A percentile compares a stretch with the other conserved stretches of the same genome.
Conservation (phyloP, 2,113 vertebrate species). For the Miniopterus natalensis region DNA sequence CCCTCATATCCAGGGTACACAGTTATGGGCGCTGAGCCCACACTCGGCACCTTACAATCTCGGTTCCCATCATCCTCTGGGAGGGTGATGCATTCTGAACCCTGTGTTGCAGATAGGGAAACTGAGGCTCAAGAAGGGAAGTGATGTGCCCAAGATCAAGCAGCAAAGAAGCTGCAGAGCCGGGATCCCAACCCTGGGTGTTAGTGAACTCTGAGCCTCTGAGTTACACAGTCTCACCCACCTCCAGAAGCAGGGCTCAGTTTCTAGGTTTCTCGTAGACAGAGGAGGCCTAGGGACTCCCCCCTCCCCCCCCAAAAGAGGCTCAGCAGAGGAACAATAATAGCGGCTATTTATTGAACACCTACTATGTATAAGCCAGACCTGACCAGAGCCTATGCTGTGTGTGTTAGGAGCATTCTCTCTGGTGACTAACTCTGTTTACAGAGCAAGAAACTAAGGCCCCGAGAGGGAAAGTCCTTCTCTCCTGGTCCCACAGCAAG, state of each 20-base stretch:
- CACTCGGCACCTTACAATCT: background rate
- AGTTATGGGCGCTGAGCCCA: fast-evolving
- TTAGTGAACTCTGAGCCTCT: background rate
- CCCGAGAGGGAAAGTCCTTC: background rate
- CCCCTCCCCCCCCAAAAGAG: background rate
- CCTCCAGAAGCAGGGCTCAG: background rate
- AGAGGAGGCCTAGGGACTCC: background rate
- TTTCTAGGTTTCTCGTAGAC: background rate
- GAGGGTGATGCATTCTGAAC: background rate
- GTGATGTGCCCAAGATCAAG: background rate
- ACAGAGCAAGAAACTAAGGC: background rate
- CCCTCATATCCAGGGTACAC: background rate
- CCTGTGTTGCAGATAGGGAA: background rate
- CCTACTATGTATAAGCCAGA: background rate
- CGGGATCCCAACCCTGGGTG: background rate
- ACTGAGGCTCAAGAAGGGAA: background rate
- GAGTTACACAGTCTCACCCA: background rate
- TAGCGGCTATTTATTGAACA: background rate
- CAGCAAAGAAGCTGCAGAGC: background rate
- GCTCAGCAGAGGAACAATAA: background rate
- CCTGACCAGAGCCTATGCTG: background rate
- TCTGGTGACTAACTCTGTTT: background rate
- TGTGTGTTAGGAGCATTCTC: background rate
- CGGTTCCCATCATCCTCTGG: too few relatives aligned
- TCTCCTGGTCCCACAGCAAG: background rate